Percentiles rank a stretch among this genome's conserved stretches.
Conservation (phyloP, 2,113 vertebrate species). For the Cebus imitator region DNA sequence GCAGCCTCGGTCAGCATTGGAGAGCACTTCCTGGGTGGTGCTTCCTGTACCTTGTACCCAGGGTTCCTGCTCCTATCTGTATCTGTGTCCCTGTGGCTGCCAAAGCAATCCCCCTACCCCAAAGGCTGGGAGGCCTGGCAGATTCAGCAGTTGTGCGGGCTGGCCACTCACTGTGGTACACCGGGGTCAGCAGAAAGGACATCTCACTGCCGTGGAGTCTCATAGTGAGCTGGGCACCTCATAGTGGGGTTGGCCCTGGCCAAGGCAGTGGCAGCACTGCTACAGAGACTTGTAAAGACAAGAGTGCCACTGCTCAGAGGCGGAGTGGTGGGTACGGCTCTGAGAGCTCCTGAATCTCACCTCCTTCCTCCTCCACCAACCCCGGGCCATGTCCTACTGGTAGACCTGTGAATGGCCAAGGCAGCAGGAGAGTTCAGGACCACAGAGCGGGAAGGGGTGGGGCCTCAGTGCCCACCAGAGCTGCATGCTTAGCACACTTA, state of each 20-base stretch:
- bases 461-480: neutral
- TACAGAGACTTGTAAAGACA: no score
- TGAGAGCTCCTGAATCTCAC: neutral
- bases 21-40: fast-evolving
- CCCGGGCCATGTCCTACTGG: neutral
- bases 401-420: neutral
- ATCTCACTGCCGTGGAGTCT: neutral
- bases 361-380: neutral
- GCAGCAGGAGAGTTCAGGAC: neutral
- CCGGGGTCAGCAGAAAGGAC: neutral
- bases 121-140: neutral
- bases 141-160: neutral
- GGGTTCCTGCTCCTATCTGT: neutral
- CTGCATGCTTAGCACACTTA: neutral
- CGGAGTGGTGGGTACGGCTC: neutral
- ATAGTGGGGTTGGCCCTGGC: no score
- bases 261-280: no score
- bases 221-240: no score
- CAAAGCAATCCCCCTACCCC: neutral
- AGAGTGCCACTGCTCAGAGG: no score
- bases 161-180: fast-evolving
- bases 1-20: no score
- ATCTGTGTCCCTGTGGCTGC: neutral
- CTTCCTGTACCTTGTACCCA: neutral
- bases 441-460: neutral